Evolutionary conservation across 2,113 vertebrate genomes (phyloP).

Genomic region (Ia io): DNA sequence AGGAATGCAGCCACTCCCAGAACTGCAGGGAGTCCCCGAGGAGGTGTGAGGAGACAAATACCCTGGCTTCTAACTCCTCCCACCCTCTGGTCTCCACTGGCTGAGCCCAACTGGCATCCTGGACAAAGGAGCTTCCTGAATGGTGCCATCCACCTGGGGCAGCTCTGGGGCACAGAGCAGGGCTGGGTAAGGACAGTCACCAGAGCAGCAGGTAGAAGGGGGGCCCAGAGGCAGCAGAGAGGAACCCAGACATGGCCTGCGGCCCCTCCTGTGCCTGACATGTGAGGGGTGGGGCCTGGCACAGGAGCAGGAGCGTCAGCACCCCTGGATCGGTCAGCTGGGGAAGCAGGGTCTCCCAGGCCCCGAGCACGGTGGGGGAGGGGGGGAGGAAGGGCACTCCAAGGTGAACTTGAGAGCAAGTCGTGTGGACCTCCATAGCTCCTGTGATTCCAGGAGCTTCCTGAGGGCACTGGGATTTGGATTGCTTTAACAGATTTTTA

Average conservation of each 20-base stretch:
- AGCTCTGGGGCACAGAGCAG: not conserved
- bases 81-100: not conserved
- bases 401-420: not conserved
- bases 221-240: not conserved
- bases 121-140: not conserved
- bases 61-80: not conserved
- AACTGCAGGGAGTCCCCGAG: not conserved
- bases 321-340: not conserved
- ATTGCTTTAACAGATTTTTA: not conserved
- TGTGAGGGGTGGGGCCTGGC: not conserved
- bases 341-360: not conserved
- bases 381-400: not conserved
- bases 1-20: not conserved
- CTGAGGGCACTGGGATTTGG: not conserved
- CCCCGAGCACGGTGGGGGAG: not conserved
- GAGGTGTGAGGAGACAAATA: not conserved
- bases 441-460: not conserved
- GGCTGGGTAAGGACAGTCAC: not conserved
- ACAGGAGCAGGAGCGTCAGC: not conserved
- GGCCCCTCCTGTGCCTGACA: not conserved
- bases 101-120: not conserved
- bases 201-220: not conserved
- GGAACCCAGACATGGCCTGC: not conserved
- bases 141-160: not conserved
- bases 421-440: not conserved